phyloP scores from a whole-genome alignment of 2,113 vertebrate genomes.

The Zonotrichia leucophrys region DNA sequence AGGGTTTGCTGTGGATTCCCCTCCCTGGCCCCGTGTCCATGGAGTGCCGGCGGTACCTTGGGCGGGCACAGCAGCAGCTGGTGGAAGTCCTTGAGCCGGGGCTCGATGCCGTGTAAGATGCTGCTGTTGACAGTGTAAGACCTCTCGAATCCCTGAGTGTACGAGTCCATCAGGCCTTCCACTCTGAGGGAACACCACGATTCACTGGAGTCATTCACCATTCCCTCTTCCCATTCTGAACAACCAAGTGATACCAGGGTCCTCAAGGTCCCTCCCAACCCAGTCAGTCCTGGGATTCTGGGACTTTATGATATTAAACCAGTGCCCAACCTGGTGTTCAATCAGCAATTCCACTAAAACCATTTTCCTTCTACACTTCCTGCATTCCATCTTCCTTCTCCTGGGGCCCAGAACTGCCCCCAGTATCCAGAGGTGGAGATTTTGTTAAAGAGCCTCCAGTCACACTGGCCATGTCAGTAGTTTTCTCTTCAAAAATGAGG shows the following conservation, averaged over 20 bases:
- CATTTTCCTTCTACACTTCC: neutral
- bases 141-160: conserved; percentile 95
- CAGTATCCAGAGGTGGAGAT: neutral
- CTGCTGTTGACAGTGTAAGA: conserved; percentile 88
- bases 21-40: fast-evolving
- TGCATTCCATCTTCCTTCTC: no score
- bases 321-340: neutral
- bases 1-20: fast-evolving
- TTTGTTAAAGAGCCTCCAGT: neutral
- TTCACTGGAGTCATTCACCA: neutral
- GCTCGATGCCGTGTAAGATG: conserved; percentile 89
- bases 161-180: conserved; percentile 93
- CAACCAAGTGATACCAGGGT: no score
- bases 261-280: neutral
- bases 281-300: neutral
- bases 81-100: conserved; percentile 94
- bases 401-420: neutral
- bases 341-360: neutral
- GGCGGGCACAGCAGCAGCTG: conserved; percentile 91
- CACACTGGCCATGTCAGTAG: fast-evolving
- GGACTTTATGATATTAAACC: neutral
- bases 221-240: neutral
- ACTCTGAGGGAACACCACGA: conserved; percentile 70
- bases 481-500: neutral
- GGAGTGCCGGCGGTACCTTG: conserved; percentile 74